Conservation (phyloP, 2,888 invertebrate genomes). For the Epinotia bilunana region DNA sequence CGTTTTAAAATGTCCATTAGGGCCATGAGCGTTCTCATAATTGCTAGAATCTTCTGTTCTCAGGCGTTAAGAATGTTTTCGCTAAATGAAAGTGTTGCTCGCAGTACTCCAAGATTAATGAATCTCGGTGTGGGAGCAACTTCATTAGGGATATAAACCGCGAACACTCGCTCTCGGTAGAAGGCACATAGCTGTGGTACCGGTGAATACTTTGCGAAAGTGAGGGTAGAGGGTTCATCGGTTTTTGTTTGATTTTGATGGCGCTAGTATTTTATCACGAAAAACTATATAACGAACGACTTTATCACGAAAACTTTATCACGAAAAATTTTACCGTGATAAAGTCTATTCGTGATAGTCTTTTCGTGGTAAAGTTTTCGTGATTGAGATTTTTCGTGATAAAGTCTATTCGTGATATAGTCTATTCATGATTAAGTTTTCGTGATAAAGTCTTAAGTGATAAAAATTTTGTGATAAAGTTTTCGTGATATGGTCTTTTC, state of each 20-base stretch:
- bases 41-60: conserved; percentile 39
- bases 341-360: too few species aligned
- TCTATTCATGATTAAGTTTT: too few species aligned
- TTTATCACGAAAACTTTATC: too few species aligned
- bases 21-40: conserved; percentile 38
- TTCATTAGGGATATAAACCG: conserved; percentile 63
- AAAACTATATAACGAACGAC: too few species aligned
- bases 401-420: too few species aligned
- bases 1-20: conserved; percentile 26
- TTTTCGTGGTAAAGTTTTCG: too few species aligned
- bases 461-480: too few species aligned
- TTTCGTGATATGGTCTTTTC: too few species aligned
- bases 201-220: conserved; percentile 26
- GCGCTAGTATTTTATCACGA: too few species aligned
- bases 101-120: conserved; percentile 66
- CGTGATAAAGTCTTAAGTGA: too few species aligned
- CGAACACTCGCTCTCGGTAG: conserved; percentile 44
- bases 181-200: conserved; percentile 7
- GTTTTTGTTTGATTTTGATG: conserved; percentile 4
- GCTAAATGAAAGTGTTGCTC: conserved; percentile 44
- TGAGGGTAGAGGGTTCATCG: conserved; percentile 11
- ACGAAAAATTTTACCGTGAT: too few species aligned
- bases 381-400: too few species aligned
- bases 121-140: conserved; percentile 59
- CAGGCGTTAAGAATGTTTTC: conserved; percentile 43